A percentile compares a stretch with the other conserved stretches of the same genome.
Evolutionary conservation across 2,797 vertebrate species (phyloP).

Genomic region (Neosilurus mollespiculum): DNA sequence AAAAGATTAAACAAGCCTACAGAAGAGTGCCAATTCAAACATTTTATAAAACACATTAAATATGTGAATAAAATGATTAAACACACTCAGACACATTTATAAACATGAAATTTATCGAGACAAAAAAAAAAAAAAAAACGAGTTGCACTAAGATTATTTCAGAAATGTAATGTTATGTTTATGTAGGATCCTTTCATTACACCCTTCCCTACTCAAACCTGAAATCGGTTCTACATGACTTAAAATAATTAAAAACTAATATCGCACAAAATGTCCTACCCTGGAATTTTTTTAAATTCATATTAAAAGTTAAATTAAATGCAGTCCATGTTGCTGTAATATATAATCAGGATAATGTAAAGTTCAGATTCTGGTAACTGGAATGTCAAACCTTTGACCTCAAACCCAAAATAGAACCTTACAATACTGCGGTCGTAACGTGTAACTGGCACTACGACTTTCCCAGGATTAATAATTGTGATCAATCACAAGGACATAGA

Average conservation of each 20-base stretch:
- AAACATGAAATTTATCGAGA: no score
- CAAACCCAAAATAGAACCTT: neutral
- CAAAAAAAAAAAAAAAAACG: no score
- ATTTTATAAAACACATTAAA: neutral
- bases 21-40: neutral
- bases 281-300: no score
- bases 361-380: neutral
- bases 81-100: neutral
- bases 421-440: neutral
- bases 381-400: neutral
- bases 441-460: neutral
- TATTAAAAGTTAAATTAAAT: neutral
- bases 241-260: neutral
- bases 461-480: neutral
- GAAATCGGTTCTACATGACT: neutral
- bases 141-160: neutral
- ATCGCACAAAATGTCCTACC: neutral
- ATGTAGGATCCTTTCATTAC: neutral
- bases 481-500: constrained; percentile 23
- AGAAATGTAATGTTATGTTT: neutral
- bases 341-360: no score
- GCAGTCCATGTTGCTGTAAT: neutral
- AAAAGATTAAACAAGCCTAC: neutral
- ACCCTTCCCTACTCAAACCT: no score
- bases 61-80: neutral